These are phyloP conservation scores for Cirrhinus molitorella DNA, from an alignment of 2,797 vertebrate genomes.

Conservation along the genomic window DNA sequence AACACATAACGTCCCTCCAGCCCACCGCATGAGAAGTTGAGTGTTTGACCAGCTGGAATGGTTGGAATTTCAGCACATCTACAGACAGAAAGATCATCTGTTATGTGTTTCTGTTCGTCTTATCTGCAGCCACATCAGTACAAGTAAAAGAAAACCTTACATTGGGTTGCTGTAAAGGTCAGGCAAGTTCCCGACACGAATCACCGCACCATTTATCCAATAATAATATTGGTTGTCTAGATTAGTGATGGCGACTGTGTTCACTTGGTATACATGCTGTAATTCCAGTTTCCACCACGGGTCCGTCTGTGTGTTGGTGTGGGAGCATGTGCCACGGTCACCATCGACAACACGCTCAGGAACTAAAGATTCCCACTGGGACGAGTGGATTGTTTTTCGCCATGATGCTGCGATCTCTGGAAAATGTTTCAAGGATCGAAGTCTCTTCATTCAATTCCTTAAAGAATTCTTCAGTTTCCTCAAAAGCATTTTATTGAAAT, in stretches of 20 bases:
- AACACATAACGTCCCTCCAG: not conserved
- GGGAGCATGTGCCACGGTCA: too few relatives aligned
- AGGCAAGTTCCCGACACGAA: not conserved
- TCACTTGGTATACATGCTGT: not conserved
- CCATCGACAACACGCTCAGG: too few relatives aligned
- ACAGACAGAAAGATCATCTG: not conserved
- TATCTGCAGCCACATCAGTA: not conserved
- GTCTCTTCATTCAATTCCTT: too few relatives aligned
- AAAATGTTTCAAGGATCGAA: too few relatives aligned
- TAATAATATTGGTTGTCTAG: fast-evolving
- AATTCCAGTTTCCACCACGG: too few relatives aligned
- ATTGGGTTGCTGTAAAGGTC: not conserved
- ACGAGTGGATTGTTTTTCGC: too few relatives aligned
- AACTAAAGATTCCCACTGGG: fast-evolving
- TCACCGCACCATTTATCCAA: not conserved
- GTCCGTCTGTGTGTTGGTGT: too few relatives aligned
- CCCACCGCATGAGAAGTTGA: not conserved
- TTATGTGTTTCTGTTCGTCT: not conserved
- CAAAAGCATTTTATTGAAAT: too few relatives aligned
- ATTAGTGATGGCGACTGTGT: not conserved
- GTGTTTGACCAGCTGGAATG: not conserved
- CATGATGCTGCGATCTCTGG: too few relatives aligned
- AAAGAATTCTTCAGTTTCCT: too few relatives aligned
- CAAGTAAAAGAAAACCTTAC: not conserved
- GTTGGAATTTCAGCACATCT: not conserved